Evolutionary conservation across 1,140 invertebrate genomes (phyloP), one percentile per base, ranked within the genome.

Genomic region (Thaumatotibia leucotreta): DNA sequence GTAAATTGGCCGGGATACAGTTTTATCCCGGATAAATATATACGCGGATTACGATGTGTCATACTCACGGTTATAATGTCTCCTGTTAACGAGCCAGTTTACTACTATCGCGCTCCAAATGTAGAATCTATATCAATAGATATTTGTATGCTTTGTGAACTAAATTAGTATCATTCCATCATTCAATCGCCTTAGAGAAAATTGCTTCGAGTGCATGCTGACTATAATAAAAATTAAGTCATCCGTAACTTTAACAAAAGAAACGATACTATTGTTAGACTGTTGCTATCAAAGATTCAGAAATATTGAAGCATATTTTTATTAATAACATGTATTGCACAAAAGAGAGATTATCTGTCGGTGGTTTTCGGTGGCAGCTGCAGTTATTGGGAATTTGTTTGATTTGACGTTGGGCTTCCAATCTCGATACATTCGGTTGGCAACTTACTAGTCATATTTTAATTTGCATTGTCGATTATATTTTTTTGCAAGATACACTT

Each of bases 1-100:
- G 85, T 89, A 88, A 89, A 89, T 89, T 86, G 87, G 86, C 84
- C 85, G 77, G 81, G 81, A 82, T 82, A 82, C 75, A 80, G 78
- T 82, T 81, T 85, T 83, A 86, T 83, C 79, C 76, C 63, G 73
- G 74, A 81, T 84, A 82, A 80, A 88, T 83, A 79, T 75, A 82
- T 76, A 77, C 54, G 67, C 69, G 78, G 75, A 82, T 87, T 84
- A 84, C 76, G 77, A 79, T 74, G 79, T 86, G 82, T 77, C 77
- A 84, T 83, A 82, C 68, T 70, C 65, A 5, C 8, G n/a, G 71
- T 79, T 79, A 82, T 77, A 79, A 80, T 76, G 64, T 72, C n/a
- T 63, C 45, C 5, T 58, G 24, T 63, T 17, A 29, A 64, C 22
- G 50, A 49, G 2, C 45, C 23, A 54, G 52, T 58, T 27, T 27